These are phyloP conservation scores for Synergus itoensis DNA, from an alignment of 2,888 invertebrate genomes.

Conservation along the genomic window DNA sequence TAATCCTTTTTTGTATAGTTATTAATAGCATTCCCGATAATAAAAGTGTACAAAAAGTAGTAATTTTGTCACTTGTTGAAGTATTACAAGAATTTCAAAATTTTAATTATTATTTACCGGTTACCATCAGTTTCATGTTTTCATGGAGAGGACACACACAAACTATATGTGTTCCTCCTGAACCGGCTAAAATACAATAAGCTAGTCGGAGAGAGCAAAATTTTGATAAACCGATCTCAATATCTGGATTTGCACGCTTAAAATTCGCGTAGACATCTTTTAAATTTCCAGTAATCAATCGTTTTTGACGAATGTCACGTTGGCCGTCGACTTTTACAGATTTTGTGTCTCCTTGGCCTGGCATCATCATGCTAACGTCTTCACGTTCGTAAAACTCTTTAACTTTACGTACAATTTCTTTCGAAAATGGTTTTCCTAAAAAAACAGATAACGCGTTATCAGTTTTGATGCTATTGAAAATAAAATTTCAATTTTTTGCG, in stretches of 20 bases:
- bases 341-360: conserved; percentile 31
- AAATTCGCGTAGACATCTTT: conserved; percentile 33
- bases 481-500: background rate
- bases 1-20: conserved; percentile 9
- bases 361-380: conserved; percentile 41
- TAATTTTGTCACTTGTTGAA: no score
- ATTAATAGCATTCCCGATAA: no score
- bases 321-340: background rate
- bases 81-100: background rate
- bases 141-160: conserved; percentile 43
- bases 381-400: conserved; percentile 36
- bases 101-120: conserved; percentile 24
- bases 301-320: conserved; percentile 29
- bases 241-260: conserved; percentile 22
- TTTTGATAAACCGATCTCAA: conserved; percentile 13
- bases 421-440: background rate
- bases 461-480: background rate
- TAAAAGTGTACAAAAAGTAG: no score
- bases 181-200: conserved; percentile 33
- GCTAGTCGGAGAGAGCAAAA: conserved; percentile 33
- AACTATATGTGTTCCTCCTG: conserved; percentile 32
- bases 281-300: conserved; percentile 24
- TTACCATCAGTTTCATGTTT: conserved; percentile 44
- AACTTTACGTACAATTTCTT: conserved; percentile 23
- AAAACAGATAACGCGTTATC: background rate